Percentiles rank a stretch among this genome's conserved stretches.
These are phyloP conservation scores for Pinna nobilis DNA, from an alignment of 1,140 invertebrate genomes.

Conservation along the genomic window DNA sequence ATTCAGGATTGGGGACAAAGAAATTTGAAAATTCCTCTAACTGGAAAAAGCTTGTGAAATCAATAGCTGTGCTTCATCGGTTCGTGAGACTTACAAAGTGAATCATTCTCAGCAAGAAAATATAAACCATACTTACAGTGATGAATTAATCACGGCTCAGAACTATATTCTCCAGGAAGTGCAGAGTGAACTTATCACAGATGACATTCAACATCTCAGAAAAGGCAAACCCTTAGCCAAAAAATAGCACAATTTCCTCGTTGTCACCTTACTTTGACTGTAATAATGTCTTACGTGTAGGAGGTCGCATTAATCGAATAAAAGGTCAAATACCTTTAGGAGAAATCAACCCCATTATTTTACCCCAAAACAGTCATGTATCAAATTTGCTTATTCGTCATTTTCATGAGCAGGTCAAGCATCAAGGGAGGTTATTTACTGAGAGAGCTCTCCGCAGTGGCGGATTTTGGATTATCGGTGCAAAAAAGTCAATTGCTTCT, in stretches of 20 bases:
- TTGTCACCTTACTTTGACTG: constrained; percentile 20
- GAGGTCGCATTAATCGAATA: constrained; percentile 11
- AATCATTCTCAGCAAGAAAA: not conserved
- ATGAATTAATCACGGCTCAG: not conserved
- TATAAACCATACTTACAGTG: not conserved
- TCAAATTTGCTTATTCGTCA: constrained; percentile 13
- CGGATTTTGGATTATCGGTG: constrained; percentile 21
- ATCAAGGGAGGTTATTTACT: constrained; percentile 19
- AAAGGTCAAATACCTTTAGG: not conserved
- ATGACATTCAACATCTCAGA: not conserved
- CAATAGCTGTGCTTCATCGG: too few relatives aligned
- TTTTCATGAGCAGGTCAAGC: constrained; percentile 15
- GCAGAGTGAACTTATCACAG: not conserved
- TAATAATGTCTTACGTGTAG: constrained; percentile 14
- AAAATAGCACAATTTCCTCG: not conserved
- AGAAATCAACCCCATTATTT: constrained; percentile 28
- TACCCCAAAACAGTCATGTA: constrained; percentile 11
- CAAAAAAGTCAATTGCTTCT: constrained; percentile 14
- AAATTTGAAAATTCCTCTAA: not conserved
- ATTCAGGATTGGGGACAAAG: not conserved
- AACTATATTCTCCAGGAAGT: not conserved
- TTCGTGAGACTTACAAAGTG: not conserved
- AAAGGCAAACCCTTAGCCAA: not conserved
- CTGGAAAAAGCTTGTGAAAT: too few relatives aligned
- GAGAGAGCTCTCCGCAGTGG: not conserved